Evolutionary conservation across 2,797 vertebrate genomes (phyloP).

Genomic region (Serranus cabrilla): DNA sequence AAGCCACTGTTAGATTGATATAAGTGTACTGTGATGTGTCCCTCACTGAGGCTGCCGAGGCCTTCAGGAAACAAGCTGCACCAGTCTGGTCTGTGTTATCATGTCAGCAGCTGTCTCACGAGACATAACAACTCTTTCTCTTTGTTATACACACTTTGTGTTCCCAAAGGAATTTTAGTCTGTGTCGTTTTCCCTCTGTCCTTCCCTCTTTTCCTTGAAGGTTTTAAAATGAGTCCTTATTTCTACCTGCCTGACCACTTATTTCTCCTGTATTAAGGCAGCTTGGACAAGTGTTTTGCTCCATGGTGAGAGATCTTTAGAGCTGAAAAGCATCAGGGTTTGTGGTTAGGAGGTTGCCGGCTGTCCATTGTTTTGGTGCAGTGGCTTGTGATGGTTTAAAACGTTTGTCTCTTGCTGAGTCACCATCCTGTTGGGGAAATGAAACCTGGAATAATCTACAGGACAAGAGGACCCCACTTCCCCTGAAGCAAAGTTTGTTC

Average conservation of each 20-base stretch:
- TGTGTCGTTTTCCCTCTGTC: not conserved
- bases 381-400: constrained; percentile 60
- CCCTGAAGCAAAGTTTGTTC: constrained; percentile 78
- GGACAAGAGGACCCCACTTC: constrained; percentile 66
- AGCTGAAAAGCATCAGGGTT: not conserved
- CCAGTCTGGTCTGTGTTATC: constrained; percentile 79
- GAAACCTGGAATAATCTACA: constrained; percentile 76
- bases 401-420: constrained; percentile 73
- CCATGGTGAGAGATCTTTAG: constrained; percentile 44
- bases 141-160: constrained; percentile 31
- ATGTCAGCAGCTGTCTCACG: constrained; percentile 72
- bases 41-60: constrained; percentile 53
- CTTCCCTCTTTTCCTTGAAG: constrained; percentile 1
- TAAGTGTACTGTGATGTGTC: constrained; percentile 28
- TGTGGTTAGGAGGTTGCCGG: constrained; percentile 30
- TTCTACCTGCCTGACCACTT: not conserved
- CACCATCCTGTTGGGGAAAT: constrained; percentile 82
- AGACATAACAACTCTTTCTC: constrained; percentile 69
- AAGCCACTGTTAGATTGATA: not conserved
- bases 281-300: constrained; percentile 50
- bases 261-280: constrained; percentile 40
- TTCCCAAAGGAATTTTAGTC: constrained; percentile 44
- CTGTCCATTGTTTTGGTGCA: constrained; percentile 63
- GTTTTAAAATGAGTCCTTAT: constrained; percentile 3
- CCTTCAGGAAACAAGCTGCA: constrained; percentile 57